Conservation (phyloP, 2,888 invertebrate genomes). For the Drosophila nr. medialis region DNA sequence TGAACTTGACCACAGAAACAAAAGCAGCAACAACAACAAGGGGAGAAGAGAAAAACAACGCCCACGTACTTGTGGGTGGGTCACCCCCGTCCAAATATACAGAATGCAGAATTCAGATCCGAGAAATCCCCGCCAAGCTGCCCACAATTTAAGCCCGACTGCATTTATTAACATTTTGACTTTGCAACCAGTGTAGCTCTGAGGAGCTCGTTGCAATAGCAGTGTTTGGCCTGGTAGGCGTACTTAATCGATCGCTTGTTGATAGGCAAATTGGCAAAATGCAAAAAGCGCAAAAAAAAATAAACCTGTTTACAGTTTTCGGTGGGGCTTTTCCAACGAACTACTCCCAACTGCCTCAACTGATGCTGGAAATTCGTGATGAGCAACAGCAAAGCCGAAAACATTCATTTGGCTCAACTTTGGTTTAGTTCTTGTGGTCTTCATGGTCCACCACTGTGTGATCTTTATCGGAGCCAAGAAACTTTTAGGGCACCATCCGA, state of each 20-base stretch:
- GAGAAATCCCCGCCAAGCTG: constrained; percentile 29
- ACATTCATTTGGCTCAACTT: constrained; percentile 50
- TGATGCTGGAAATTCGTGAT: constrained; percentile 76
- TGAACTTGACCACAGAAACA: constrained; percentile 81
- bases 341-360: constrained; percentile 33
- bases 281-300: constrained; percentile 49
- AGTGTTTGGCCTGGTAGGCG: constrained; percentile 63
- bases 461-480: constrained; percentile 72
- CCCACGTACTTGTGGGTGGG: constrained; percentile 76
- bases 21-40: constrained; percentile 11
- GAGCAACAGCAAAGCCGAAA: constrained; percentile 46
- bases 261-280: constrained; percentile 82
- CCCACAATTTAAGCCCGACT: constrained; percentile 49
- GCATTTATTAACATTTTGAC: constrained; percentile 82
- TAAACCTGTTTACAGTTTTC: constrained; percentile 76
- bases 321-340: constrained; percentile 47
- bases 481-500: constrained; percentile 69
- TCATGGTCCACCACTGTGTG: constrained; percentile 63
- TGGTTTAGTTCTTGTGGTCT: constrained; percentile 60
- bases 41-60: constrained; percentile 41
- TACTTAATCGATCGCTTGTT: constrained; percentile 82
- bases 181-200: constrained; percentile 70
- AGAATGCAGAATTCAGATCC: constrained; percentile 11
- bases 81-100: constrained; percentile 29
- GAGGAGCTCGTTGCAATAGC: constrained; percentile 20